Base-by-base conservation (phyloP, 1,140 invertebrate genomes). In the Heliconius nattereri region DNA sequence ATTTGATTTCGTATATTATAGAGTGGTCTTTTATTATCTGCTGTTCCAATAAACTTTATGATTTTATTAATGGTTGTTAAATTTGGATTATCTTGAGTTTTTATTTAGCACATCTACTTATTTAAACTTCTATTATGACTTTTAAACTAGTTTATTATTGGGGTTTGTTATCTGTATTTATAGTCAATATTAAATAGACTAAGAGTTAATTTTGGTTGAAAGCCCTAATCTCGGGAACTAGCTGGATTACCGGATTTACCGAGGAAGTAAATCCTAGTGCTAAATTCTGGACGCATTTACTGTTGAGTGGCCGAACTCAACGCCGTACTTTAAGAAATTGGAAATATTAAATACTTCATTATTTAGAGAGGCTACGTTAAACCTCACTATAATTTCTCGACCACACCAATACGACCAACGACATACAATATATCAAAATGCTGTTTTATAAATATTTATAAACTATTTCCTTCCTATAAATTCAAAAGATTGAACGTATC, bases 1-100 rank as follows among this genome's bases (percentile, higher is more conserved):
- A 90, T 90, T 87, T 85, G 86, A 88, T 88, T 91, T 88, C 54
- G 80, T 82, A 77, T 87, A 81, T 84, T 88, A 87, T 88, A 89
- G 26, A 66, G 60, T 90, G 85, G 83, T 86, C 78, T 89, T 91
- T 90, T 89, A 89, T 88, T 79, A 84, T 83, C 79, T 73, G 78
- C 54, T 71, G 54, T 75, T 81, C 78, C 84, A 85, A 89, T 90
- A 89, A 89, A 89, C 3, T 90, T 91, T 91, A 90, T 86, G 80
- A 84, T 76, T 57, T 80, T 54, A 60, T 83, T 81, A 85, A 84
- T 84, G 85, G 84, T 81, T 23, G 26, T 66, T 66, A 66, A 66
- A 66, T 66, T 66, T 5, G 60, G 26, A 66, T 66, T 66, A 66
- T 66, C 11, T 66, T 5, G 9, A 19, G 26, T 66, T 60, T 60